These are phyloP conservation scores for Agrenia bidenticulata DNA, from an alignment of 2,888 invertebrate species.

Conservation along the genomic window DNA sequence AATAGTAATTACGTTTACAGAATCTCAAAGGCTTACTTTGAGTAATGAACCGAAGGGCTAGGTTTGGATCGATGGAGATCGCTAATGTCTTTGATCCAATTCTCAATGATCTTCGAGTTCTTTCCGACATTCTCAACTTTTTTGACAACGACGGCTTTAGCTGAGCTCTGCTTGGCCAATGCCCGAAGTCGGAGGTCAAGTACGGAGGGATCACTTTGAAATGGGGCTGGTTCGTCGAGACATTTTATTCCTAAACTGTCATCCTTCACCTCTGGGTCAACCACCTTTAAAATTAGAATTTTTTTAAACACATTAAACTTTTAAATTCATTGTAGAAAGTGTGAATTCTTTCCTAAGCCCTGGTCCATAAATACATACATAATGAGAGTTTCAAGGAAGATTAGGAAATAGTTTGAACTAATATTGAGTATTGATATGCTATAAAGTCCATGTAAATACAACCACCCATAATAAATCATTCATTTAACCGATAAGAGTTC, in stretches of 20 bases:
- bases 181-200: conserved; percentile 84
- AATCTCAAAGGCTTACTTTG: conserved; percentile 68
- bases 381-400: too few species aligned
- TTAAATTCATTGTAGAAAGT: not conserved
- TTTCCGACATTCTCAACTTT: conserved; percentile 66
- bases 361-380: not conserved
- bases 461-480: too few species aligned
- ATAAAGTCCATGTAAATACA: too few species aligned
- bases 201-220: conserved; percentile 93
- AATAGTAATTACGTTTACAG: too few species aligned
- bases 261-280: conserved; percentile 70
- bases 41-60: conserved; percentile 77
- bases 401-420: too few species aligned
- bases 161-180: conserved; percentile 67
- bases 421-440: too few species aligned
- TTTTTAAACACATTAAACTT: too few species aligned
- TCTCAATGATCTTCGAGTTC: conserved; percentile 85
- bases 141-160: conserved; percentile 59
- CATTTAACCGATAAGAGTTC: too few species aligned
- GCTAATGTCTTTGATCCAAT: conserved; percentile 94
- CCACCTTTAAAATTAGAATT: conserved; percentile 47
- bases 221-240: conserved; percentile 92
- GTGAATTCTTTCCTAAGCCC: not conserved
- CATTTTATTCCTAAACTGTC: conserved; percentile 72
- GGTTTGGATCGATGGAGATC: conserved; percentile 89